Base-by-base conservation (phyloP, 2,113 vertebrate genomes). In the Arothron firmamentum region DNA sequence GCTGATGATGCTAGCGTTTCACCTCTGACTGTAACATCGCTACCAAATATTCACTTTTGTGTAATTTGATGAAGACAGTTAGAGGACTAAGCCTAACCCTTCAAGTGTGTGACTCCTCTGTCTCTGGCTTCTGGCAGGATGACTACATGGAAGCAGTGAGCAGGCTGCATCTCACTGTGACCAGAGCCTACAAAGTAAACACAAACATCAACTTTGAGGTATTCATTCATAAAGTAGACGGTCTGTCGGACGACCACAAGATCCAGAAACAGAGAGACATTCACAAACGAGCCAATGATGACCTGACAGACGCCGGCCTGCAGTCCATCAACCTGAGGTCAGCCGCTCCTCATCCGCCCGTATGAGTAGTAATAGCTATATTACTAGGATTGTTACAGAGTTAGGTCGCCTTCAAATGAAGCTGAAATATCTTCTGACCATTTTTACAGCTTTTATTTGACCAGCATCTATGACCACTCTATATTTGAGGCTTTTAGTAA, bases 401-500 rank as follows among this genome's bases (percentile, higher is more conserved):
- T 28, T 28, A 12, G 9, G 34, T 38, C 34, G 11, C 34, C 9
- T 38, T 38, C 10, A 38, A 28, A 28, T 28, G 6, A 28, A 28
- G 34, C 34, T 38, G 34, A 38, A 38, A 12, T 12, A 38, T 38
- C 34, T 38, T 38, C 12, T 10, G 49, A 58, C 56, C 48, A 56
- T 6, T 11, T 57, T 66, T 83, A 54, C 90, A 98, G 96, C 89
- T 97, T 98, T 90, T 98, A 98, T 88, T 87, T 98, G 89, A 98
- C 96, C 65, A 98, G 96, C 82, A 98, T 98, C 88, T 98, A 98
- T 61, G 96, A 98, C 84, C 96, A 98, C 88, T 98, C 96, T 79
- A 98, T 98, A 92, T 98, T 98, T 75, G 96, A 98, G 90, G 96
- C 96, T 70, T 98, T 98, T 91, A 98, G 96, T 89, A 98, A 98